phyloP scores from a whole-genome alignment of 2,797 vertebrate genomes.

The Sebastiscus tertius region DNA sequence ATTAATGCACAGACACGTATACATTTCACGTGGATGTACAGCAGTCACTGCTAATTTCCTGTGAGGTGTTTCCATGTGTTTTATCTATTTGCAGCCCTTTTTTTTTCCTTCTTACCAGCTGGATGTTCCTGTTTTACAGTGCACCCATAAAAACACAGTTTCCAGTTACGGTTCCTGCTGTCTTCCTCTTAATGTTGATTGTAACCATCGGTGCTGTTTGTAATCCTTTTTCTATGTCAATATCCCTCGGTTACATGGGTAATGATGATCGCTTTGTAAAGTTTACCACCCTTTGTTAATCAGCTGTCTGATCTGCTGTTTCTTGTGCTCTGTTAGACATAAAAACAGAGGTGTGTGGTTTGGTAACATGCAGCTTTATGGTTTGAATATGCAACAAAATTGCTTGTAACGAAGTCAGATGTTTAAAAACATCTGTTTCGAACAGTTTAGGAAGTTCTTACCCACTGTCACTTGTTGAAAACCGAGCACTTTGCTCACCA shows the following conservation, averaged over 20 bases:
- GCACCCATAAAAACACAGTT: slow-evolving; percentile 51
- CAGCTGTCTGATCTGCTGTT: neutral
- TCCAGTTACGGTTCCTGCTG: slow-evolving; percentile 31
- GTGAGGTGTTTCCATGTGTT: slow-evolving; percentile 18
- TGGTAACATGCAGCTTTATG: neutral
- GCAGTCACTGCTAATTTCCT: neutral
- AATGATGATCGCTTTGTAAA: slow-evolving; percentile 7
- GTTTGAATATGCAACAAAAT: neutral
- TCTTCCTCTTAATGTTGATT: slow-evolving; percentile 39
- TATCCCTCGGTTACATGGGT: neutral
- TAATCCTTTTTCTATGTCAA: slow-evolving; percentile 18
- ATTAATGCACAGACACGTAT: neutral
- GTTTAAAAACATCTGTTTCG: neutral
- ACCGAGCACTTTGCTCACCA: neutral
- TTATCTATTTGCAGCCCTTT: slow-evolving; percentile 22
- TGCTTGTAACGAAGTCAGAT: neutral
- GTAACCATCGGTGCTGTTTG: slow-evolving; percentile 32
- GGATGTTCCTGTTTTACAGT: slow-evolving; percentile 50
- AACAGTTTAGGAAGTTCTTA: neutral
- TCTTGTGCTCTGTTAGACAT: neutral
- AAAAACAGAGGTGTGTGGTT: neutral
- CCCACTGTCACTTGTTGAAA: neutral
- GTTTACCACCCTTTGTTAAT: slow-evolving; percentile 2
- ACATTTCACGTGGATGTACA: neutral
- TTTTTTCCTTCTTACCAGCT: neutral